Base-by-base conservation (phyloP, 2,797 vertebrate genomes). In the Oophaga sylvatica region DNA sequence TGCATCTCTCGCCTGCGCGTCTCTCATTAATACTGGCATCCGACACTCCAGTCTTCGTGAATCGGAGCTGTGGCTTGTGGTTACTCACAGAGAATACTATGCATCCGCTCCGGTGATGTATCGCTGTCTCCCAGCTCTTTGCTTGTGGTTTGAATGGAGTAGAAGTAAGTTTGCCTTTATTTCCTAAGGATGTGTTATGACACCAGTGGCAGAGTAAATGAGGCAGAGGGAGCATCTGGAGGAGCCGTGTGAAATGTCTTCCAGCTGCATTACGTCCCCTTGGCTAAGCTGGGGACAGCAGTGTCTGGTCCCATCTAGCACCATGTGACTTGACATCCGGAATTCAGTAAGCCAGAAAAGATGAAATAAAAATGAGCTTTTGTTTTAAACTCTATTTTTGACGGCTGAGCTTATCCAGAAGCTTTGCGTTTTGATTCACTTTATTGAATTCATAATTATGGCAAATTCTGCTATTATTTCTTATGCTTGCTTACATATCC, bases 181-280 rank as follows among this genome's bases (percentile, higher is more conserved):
- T 79, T 88, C 87, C 87, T 70, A 79, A 71, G 65, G 81, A 80
- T n/a, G 22, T 76, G 53, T 87, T 68, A 41, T 78, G 73, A 87
- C 71, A 83, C 60, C 81, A 78, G 73, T 78, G 53, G 86, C 80
- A 31, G 59, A 67, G 86, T 78, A 59, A 67, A 87, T 77, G 62
- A 83, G 71, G 81, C 35, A 19, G 73, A 87, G 81, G 87, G 73
- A 84, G 80, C 86, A 87, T 88, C 83, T 84, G 82, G 78, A 75
- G 45, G 26, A 88, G 35, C 83, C 67, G 87, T 81, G 87, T 88
- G 67, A 85, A 76, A 81, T 88, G 60, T 67, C 78, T 76, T 85
- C 67, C 82, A 88, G 87, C 82, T 20, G 35, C 67, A 88, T 88
- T 80, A 85, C 83, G 59, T 53, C 76, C 83, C 76, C 87, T 80